phyloP scores from a whole-genome alignment of 2,113 vertebrate genomes.

The Thinocorus orbignyianus region DNA sequence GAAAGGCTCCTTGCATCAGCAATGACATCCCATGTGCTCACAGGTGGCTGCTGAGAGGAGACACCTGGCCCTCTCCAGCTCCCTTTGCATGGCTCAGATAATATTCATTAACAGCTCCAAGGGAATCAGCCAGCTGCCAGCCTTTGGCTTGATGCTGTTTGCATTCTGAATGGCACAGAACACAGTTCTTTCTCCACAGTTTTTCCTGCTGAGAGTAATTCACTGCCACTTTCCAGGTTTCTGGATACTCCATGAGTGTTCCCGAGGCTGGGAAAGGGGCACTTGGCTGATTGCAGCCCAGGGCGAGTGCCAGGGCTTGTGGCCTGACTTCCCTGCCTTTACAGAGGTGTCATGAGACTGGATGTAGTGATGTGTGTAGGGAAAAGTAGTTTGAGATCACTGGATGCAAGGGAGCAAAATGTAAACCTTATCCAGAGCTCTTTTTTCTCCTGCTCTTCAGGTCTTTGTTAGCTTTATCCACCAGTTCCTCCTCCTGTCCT shows the following conservation, averaged over 20 bases:
- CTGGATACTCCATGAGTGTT: not conserved
- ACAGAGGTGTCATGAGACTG: not conserved
- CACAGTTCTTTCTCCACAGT: not conserved
- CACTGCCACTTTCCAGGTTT: not conserved
- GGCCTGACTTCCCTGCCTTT: not conserved
- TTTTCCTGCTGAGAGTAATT: not conserved
- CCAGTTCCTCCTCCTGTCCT: not conserved
- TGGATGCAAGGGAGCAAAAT: not conserved
- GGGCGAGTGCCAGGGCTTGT: not conserved
- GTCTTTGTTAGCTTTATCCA: not conserved
- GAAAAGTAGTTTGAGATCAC: not conserved
- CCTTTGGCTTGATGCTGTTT: not conserved
- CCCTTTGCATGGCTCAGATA: not conserved
- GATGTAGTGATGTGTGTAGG: not conserved
- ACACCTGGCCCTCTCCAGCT: not conserved
- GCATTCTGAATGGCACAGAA: not conserved
- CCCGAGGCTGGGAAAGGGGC: not conserved
- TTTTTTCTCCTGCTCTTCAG: not conserved
- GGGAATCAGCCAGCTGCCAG: not conserved
- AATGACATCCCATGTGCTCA: not conserved
- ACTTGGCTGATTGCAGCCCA: not conserved
- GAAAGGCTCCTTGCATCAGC: not conserved
- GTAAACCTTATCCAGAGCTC: not conserved
- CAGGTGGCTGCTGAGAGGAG: constrained; percentile 7
- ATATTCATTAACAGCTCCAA: not conserved